Evolutionary conservation across 2,113 vertebrate genomes (phyloP).

Genomic region (Cryptomyrus ogoouensis): DNA sequence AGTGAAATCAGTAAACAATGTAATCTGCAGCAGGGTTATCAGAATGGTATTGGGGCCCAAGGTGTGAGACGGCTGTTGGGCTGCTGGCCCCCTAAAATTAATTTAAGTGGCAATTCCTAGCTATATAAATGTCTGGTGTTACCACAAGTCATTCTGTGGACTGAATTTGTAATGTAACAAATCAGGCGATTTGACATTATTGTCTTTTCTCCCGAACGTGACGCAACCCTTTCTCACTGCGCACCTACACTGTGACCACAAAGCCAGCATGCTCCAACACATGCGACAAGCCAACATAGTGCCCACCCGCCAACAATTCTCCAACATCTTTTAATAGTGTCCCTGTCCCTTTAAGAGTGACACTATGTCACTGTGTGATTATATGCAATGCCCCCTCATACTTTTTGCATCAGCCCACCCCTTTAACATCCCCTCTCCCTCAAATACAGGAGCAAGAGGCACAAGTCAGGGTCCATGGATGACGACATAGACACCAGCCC

Average conservation of each 20-base stretch:
- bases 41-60: background rate
- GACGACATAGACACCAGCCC: conserved; percentile 91
- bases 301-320: background rate
- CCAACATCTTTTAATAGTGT: background rate
- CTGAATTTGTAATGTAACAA: background rate
- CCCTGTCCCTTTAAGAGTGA: background rate
- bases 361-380: background rate
- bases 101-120: background rate
- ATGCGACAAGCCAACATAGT: background rate
- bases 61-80: background rate
- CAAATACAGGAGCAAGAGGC: conserved; percentile 79
- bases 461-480: conserved; percentile 94
- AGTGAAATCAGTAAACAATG: background rate
- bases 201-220: background rate
- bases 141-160: background rate
- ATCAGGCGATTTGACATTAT: background rate
- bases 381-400: background rate
- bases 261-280: background rate
- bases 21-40: background rate
- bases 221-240: background rate
- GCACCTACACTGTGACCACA: background rate
- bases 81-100: background rate
- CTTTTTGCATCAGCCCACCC: background rate
- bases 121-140: background rate
- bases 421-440: background rate